These are phyloP conservation scores for Passer montanus DNA, from an alignment of 2,113 vertebrate genomes.

Conservation along the genomic window DNA sequence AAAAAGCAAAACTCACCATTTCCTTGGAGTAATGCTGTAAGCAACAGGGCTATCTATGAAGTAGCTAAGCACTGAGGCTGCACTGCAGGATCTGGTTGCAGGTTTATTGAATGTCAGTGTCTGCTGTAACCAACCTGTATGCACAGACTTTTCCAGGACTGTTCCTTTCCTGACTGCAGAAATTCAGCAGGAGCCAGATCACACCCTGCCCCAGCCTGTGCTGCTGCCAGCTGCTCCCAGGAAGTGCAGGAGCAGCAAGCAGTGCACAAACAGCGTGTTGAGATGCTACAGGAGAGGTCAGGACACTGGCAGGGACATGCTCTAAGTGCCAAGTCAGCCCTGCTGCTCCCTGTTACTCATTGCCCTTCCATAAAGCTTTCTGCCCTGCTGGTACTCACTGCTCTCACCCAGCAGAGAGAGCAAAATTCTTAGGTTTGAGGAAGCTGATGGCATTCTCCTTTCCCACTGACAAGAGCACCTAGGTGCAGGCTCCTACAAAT, in stretches of 20 bases:
- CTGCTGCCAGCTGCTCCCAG: not conserved
- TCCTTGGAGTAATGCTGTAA: not conserved
- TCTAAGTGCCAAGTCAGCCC: not conserved
- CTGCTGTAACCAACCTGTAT: not conserved
- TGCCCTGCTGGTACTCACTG: not conserved
- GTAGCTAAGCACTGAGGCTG: not conserved
- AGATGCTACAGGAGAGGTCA: not conserved
- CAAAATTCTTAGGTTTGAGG: not conserved
- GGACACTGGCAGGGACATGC: not conserved
- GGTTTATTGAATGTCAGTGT: not conserved
- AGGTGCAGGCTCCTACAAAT: not conserved
- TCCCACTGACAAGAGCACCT: not conserved
- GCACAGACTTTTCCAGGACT: not conserved
- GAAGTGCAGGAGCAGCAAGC: not conserved
- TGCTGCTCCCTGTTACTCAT: not conserved
- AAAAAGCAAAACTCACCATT: accelerated
- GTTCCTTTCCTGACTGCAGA: not conserved
- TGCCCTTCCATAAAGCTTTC: not conserved
- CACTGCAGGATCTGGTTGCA: not conserved
- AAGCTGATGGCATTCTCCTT: not conserved
- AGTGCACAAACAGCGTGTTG: accelerated
- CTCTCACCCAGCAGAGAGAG: not conserved
- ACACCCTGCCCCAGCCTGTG: not conserved
- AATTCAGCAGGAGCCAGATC: not conserved
- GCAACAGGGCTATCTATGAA: not conserved